These are phyloP conservation scores for Typhlichthys eigenmanni DNA, from an alignment of 2,797 vertebrate genomes.

Conservation along the genomic window DNA sequence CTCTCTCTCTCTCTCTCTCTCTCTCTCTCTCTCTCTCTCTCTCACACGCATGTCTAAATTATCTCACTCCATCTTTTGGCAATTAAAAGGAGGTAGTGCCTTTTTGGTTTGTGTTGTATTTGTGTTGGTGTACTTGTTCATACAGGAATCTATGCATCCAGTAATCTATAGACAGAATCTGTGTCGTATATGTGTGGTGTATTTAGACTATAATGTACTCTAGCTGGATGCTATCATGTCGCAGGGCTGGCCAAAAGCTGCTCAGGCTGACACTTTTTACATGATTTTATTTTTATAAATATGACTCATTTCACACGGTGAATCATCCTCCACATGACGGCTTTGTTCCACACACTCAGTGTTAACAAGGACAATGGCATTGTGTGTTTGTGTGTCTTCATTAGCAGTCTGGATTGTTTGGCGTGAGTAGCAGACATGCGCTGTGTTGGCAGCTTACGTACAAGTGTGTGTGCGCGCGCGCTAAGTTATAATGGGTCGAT, in stretches of 20 bases:
- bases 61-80: conserved; percentile 8
- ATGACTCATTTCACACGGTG: background rate
- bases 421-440: background rate
- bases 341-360: background rate
- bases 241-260: too few species aligned
- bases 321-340: background rate
- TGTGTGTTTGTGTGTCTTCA: conserved; percentile 1
- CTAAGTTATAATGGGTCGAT: background rate
- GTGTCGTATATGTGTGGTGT: too few species aligned
- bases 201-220: too few species aligned
- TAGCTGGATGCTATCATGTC: too few species aligned
- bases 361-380: background rate
- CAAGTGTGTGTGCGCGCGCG: background rate
- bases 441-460: background rate
- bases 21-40: background rate
- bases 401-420: background rate
- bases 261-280: too few species aligned
- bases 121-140: too few species aligned
- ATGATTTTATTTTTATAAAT: background rate
- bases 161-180: too few species aligned
- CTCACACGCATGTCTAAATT: background rate
- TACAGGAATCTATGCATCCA: too few species aligned
- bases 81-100: background rate
- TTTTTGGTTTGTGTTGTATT: too few species aligned
- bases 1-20: background rate